Base-by-base conservation (phyloP, 2,797 vertebrate species). In the Schizopygopsis pylzovi region DNA sequence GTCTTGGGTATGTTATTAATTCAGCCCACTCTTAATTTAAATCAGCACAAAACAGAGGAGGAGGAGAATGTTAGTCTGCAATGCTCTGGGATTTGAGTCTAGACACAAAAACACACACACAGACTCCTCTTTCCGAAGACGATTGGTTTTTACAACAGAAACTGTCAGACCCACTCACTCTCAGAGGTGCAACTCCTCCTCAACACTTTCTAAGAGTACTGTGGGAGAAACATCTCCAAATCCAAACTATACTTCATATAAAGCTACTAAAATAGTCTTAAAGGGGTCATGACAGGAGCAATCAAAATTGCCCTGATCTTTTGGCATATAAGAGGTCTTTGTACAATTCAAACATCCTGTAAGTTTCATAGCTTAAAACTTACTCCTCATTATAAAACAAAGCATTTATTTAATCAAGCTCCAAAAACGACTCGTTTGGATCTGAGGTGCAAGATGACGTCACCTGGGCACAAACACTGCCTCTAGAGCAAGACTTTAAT, bases 81-180 rank as follows among this genome's bases (percentile, higher is more conserved):
- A 15, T 68, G 78, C 47, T 47, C 28, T 84, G 56, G 72, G 49
- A 81, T 76, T 84, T 84, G 56, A 33, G 63, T 43, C 63, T 67
- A 61, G 45, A 77, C 85, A 33, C 59, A 33, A 43, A 83, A 2
- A 15, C 67, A 82, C 72, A 49, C 86, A 49, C 86, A 83, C 84
- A 76, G 28, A 89, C 89, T 88, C n/a, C 85, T 87, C 88, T 87
- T 22, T 90, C 89, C 10, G 39, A 71, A 59, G 54, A 86, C 71
- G 33, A 84, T 61, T 61, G 72, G 28, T 59, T 87, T 89, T 87
- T 86, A 68, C 71, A 87, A 78, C 65, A 84, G 76, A 86, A 87
- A 65, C 84, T 89, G 88, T 89, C 88, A 89, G 84, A 84, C 47
- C 71, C 39, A 68, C 76, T 85, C 87, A 89, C 77, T 86, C 87